phyloP scores from a whole-genome alignment of 2,797 vertebrate genomes.

The Streptopelia turtur region DNA sequence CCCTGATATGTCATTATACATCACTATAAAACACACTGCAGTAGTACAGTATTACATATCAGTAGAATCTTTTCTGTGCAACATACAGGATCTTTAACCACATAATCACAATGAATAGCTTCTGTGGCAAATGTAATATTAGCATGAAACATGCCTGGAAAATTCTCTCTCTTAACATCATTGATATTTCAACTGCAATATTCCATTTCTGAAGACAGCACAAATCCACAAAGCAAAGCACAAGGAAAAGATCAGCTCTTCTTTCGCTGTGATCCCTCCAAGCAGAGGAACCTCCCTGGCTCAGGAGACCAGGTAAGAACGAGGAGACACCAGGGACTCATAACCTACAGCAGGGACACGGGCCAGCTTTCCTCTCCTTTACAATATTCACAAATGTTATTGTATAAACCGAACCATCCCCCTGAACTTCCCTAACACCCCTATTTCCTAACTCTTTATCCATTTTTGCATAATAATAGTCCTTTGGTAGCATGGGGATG shows the following conservation, averaged over 20 bases:
- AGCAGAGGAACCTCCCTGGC: neutral
- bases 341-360: neutral
- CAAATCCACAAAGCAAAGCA: neutral
- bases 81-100: neutral
- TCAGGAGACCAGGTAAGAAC: neutral
- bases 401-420: neutral
- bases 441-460: neutral
- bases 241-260: neutral
- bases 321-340: neutral
- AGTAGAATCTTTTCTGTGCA: neutral
- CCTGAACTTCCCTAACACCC: neutral
- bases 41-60: no score
- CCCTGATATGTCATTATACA: neutral
- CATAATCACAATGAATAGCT: neutral
- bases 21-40: neutral
- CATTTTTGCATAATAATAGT: neutral
- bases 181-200: neutral
- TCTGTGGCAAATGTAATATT: neutral
- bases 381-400: neutral
- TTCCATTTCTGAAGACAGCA: neutral
- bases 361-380: neutral
- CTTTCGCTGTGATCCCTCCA: neutral
- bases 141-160: neutral
- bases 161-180: neutral
- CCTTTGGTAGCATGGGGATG: neutral